phyloP scores from a whole-genome alignment of 2,797 vertebrate genomes.

The Lacerta bilineata region DNA sequence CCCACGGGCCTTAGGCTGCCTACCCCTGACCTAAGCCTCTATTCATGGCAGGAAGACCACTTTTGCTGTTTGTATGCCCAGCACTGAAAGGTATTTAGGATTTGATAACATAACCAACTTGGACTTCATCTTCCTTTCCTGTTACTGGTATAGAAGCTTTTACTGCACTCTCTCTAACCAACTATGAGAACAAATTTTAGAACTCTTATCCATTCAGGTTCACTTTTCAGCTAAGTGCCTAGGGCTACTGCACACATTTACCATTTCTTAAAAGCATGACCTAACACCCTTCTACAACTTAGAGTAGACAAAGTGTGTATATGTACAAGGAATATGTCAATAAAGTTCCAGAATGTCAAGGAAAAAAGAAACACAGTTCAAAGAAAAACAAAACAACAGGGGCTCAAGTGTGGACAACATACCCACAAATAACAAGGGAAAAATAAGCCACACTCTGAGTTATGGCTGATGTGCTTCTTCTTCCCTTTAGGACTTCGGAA shows the following conservation, averaged over 20 bases:
- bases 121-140: not conserved
- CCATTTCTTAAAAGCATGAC: not conserved
- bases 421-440: not conserved
- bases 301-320: not conserved
- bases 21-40: not conserved
- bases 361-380: not conserved
- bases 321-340: not conserved
- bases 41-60: not conserved
- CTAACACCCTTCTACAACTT: not conserved
- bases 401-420: not conserved
- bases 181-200: slow-evolving; percentile 5
- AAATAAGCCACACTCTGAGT: too few relatives aligned
- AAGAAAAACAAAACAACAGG: not conserved
- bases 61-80: not conserved
- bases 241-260: not conserved
- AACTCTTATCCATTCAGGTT: not conserved
- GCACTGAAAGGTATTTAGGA: not conserved
- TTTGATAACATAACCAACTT: not conserved
- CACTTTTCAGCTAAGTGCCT: slow-evolving; percentile 14
- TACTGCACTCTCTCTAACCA: not conserved
- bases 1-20: too few relatives aligned
- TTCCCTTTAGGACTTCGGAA: not conserved
- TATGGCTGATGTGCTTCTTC: not conserved
- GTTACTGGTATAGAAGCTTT: not conserved
- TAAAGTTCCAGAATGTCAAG: not conserved